Evolutionary conservation across 2,888 invertebrate species (phyloP).

Genomic region (Agrotis segetum): DNA sequence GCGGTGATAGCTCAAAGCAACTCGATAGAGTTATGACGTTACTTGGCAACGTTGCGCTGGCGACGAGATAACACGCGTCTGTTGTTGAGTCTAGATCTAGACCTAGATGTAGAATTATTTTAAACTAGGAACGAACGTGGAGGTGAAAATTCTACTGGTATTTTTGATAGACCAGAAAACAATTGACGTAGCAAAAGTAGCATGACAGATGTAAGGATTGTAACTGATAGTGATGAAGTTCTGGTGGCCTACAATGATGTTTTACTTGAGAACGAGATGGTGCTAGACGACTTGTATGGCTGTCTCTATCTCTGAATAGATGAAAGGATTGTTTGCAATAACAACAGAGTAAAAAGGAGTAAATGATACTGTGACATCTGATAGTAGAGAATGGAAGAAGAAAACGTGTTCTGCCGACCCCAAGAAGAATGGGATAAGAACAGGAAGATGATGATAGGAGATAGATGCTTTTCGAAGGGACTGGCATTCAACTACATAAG

Average conservation of each 20-base stretch:
- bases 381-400: too few species aligned
- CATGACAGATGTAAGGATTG: too few species aligned
- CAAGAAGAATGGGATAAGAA: too few species aligned
- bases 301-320: too few species aligned
- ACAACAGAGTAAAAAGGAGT: too few species aligned
- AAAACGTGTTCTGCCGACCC: too few species aligned
- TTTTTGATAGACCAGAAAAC: neutral
- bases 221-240: too few species aligned
- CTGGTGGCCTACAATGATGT: too few species aligned
- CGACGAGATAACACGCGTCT: constrained; percentile 16
- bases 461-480: neutral
- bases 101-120: constrained; percentile 6
- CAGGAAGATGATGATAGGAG: neutral
- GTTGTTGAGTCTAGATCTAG: constrained; percentile 21
- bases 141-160: neutral
- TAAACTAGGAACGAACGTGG: neutral
- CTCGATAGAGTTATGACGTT: constrained; percentile 33
- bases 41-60: constrained; percentile 21
- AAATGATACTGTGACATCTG: too few species aligned
- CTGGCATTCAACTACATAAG: neutral
- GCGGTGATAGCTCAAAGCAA: constrained; percentile 20
- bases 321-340: too few species aligned
- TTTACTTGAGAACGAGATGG: too few species aligned
- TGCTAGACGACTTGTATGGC: too few species aligned
- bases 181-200: neutral